Evolutionary conservation across 2,113 vertebrate genomes (phyloP).

Genomic region (Eurystomus gularis): DNA sequence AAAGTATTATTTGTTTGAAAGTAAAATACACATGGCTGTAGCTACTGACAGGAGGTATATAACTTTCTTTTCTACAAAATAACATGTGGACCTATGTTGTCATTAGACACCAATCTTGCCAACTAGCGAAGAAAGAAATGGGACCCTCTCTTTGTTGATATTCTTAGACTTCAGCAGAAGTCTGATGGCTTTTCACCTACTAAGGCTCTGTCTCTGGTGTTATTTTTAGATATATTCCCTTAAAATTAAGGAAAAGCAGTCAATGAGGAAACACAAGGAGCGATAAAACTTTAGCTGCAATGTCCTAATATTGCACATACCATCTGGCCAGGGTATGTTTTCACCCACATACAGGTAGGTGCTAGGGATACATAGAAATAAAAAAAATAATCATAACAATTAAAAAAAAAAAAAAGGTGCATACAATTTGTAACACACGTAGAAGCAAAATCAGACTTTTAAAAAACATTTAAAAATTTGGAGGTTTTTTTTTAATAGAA

Average conservation of each 20-base stretch:
- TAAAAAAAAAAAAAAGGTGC: background rate
- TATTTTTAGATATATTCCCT: background rate
- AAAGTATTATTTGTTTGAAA: background rate
- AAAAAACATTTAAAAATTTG: background rate
- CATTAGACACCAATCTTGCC: background rate
- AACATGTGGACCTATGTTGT: background rate
- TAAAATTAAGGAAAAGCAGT: background rate
- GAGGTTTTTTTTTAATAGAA: background rate
- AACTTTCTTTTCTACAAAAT: background rate
- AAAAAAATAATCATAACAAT: background rate
- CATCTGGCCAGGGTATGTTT: background rate
- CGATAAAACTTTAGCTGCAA: background rate
- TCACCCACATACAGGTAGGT: background rate
- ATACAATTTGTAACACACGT: background rate
- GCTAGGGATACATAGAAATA: background rate
- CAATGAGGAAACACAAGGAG: background rate
- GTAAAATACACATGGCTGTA: background rate
- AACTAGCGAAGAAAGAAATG: background rate
- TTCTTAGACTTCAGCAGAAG: background rate
- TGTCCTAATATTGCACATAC: background rate
- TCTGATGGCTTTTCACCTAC: background rate
- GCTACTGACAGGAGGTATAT: background rate
- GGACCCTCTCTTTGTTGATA: background rate
- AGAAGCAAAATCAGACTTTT: background rate
- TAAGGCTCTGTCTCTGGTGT: rapidly evolving